Conservation (phyloP, 1,140 invertebrate genomes). For the Pogonognathellus flavescens region DNA sequence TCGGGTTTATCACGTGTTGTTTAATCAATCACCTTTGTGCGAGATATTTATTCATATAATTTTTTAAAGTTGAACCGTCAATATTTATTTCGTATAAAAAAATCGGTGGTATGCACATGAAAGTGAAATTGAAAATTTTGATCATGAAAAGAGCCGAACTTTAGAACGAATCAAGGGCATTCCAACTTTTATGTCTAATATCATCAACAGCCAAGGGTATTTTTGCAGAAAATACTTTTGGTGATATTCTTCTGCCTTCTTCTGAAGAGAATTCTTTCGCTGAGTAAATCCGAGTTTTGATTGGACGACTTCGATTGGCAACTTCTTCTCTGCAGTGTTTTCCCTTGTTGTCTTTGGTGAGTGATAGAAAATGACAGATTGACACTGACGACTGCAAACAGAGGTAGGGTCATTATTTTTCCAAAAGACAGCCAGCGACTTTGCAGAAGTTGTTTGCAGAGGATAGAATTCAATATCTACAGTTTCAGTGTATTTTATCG, state of each 20-base stretch:
- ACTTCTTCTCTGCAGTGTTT: slow-evolving; percentile 79
- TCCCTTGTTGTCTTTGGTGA: slow-evolving; percentile 83
- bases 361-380: slow-evolving; percentile 93
- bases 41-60: too few relatives aligned
- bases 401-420: slow-evolving; percentile 89
- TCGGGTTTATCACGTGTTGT: too few relatives aligned
- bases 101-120: too few relatives aligned
- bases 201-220: slow-evolving; percentile 80
- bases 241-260: slow-evolving; percentile 96
- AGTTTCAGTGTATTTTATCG: slow-evolving; percentile 95
- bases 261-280: slow-evolving; percentile 85
- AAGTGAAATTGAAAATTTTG: too few relatives aligned
- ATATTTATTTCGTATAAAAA: too few relatives aligned
- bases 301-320: slow-evolving; percentile 72
- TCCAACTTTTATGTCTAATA: slow-evolving; percentile 76
- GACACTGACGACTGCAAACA: slow-evolving; percentile 87
- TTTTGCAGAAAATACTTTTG: slow-evolving; percentile 91
- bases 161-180: slow-evolving; percentile 75
- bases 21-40: too few relatives aligned
- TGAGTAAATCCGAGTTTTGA: slow-evolving; percentile 83
- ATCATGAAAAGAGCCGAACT: too few relatives aligned
- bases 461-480: slow-evolving; percentile 93
- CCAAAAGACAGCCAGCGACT: slow-evolving; percentile 90
- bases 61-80: too few relatives aligned
- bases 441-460: slow-evolving; percentile 79